phyloP scores from a whole-genome alignment of 64 coral and sea anemone species.

The Orbicella faveolata region DNA sequence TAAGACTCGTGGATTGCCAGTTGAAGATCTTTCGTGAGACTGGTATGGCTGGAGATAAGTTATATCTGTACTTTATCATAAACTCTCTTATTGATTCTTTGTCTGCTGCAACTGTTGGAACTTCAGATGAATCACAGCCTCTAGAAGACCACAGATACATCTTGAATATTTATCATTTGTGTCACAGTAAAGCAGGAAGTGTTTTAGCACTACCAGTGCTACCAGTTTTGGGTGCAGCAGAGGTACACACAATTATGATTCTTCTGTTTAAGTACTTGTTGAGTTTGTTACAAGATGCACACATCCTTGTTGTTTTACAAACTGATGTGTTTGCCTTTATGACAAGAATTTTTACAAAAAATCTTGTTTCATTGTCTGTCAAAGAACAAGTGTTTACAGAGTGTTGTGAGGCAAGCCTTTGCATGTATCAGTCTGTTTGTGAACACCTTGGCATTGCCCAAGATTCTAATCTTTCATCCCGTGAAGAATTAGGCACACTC shows the following conservation, averaged over 20 bases:
- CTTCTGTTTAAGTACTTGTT: conserved; percentile 30
- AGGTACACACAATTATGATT: conserved; percentile 6
- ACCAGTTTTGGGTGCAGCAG: conserved; percentile 48
- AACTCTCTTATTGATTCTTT: conserved; percentile 40
- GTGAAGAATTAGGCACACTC: conserved; percentile 10
- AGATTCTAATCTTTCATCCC: conserved; percentile 9
- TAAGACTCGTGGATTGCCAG: conserved; percentile 33
- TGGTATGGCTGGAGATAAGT: conserved; percentile 36
- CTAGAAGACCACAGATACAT: conserved; percentile 38
- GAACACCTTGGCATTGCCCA: conserved; percentile 6
- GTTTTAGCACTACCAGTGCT: conserved; percentile 17
- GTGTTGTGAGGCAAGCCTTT: conserved; percentile 29
- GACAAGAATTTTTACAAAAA: conserved; percentile 35
- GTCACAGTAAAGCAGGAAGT: not conserved
- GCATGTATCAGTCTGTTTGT: conserved; percentile 33
- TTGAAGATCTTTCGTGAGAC: conserved; percentile 19
- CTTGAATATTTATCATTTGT: not conserved
- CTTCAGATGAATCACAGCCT: conserved; percentile 26
- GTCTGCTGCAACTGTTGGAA: conserved; percentile 42
- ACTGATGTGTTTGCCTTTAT: conserved; percentile 32
- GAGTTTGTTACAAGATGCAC: conserved; percentile 23
- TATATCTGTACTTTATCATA: conserved; percentile 38
- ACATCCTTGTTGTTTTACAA: conserved; percentile 21
- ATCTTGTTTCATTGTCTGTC: conserved; percentile 16
- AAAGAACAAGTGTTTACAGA: conserved; percentile 25